phyloP scores from a whole-genome alignment of 2,797 vertebrate genomes.

The Uromys caudimaculatus region DNA sequence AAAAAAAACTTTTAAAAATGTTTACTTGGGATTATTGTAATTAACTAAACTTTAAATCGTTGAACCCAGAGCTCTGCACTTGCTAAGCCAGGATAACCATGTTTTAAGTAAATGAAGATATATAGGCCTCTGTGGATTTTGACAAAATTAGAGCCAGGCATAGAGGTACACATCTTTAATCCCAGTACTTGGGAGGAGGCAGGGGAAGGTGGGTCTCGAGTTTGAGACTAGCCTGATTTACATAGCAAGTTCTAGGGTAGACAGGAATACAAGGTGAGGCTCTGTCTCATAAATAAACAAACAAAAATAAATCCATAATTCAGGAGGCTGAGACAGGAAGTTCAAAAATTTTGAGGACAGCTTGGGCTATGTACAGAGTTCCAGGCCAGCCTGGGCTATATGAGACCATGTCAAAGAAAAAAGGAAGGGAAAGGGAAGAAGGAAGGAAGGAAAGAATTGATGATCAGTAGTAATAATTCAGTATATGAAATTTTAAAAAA shows the following conservation, averaged over 20 bases:
- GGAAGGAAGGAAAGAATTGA: background rate
- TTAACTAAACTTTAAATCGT: background rate
- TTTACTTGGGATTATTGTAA: background rate
- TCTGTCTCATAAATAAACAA: background rate
- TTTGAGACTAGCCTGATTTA: background rate
- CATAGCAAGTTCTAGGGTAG: background rate
- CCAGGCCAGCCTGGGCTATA: background rate
- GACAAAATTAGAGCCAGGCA: constrained; percentile 48
- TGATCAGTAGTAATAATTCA: background rate
- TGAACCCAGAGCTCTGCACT: background rate
- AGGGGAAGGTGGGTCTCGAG: background rate
- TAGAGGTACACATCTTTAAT: background rate
- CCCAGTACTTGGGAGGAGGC: background rate
- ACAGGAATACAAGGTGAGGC: background rate
- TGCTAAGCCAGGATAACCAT: background rate
- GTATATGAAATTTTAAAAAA: background rate
- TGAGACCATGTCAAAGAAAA: background rate
- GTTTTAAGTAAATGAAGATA: constrained; percentile 69
- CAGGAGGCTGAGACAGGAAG: background rate
- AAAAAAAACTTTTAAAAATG: background rate
- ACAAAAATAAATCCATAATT: background rate
- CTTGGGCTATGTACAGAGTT: background rate
- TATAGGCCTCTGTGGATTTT: constrained; percentile 16
- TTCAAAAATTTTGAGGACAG: background rate
- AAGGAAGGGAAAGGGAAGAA: background rate